Percentiles rank a stretch among this genome's conserved stretches.
These are phyloP conservation scores for Zootoca vivipara DNA, from an alignment of 2,113 vertebrate genomes.

Conservation along the genomic window DNA sequence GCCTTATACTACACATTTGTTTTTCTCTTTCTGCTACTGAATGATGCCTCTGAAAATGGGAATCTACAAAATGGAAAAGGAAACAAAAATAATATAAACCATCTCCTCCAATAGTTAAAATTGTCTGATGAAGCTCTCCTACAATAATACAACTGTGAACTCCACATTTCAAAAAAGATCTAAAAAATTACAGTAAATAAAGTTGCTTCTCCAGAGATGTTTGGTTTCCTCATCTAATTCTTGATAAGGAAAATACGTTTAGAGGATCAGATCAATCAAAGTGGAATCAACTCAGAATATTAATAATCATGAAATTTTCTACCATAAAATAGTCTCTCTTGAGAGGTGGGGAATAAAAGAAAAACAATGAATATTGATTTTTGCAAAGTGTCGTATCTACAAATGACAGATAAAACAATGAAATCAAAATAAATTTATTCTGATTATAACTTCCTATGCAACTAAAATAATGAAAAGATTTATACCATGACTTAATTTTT, in stretches of 20 bases:
- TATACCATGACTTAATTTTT: neutral
- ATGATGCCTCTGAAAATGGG: neutral
- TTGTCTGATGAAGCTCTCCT: slow-evolving; percentile 8
- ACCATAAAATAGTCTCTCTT: neutral
- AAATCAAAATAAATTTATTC: slow-evolving; percentile 12
- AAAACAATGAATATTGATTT: slow-evolving; percentile 15
- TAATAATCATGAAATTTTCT: neutral
- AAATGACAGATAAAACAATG: slow-evolving; percentile 9
- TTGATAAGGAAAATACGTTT: slow-evolving; percentile 42
- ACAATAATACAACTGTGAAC: neutral
- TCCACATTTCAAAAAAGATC: neutral
- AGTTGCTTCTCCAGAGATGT: slow-evolving; percentile 11
- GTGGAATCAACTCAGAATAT: neutral
- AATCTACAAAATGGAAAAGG: slow-evolving; percentile 1
- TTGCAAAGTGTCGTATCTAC: slow-evolving; percentile 3
- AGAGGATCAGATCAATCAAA: slow-evolving; percentile 23
- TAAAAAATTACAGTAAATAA: neutral
- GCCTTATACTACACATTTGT: neutral
- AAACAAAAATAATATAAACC: neutral
- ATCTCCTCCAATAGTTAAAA: neutral
- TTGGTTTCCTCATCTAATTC: slow-evolving; percentile 18
- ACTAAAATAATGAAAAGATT: neutral
- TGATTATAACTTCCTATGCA: slow-evolving; percentile 4
- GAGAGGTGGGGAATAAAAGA: neutral
- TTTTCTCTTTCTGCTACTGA: neutral